Evolutionary conservation across 1,140 invertebrate genomes (phyloP).

Genomic region (Drosophila sulfurigaster): DNA sequence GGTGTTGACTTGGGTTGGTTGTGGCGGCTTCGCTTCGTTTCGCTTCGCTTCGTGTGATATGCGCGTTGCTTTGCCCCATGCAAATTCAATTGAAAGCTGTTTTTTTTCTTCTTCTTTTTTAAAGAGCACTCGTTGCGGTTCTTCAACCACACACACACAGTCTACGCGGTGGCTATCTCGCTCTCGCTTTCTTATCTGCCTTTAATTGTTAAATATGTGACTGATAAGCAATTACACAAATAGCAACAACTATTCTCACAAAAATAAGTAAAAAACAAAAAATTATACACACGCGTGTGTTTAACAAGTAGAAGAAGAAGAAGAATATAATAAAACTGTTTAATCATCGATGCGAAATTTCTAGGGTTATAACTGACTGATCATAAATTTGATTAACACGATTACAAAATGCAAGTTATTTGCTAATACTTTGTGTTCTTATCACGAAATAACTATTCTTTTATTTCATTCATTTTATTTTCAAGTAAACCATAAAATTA

Average conservation of each 20-base stretch:
- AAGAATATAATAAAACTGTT: background rate
- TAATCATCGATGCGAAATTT: too few species aligned
- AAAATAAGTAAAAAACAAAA: constrained; percentile 26
- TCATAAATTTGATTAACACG: too few species aligned
- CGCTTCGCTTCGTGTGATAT: constrained; percentile 36
- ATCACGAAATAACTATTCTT: too few species aligned
- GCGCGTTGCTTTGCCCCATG: constrained; percentile 20
- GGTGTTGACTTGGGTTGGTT: constrained; percentile 6
- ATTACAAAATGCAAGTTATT: too few species aligned
- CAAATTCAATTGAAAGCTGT: constrained; percentile 51
- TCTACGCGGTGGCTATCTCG: background rate
- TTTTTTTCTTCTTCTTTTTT: constrained; percentile 4
- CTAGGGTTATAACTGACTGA: too few species aligned
- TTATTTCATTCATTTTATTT: too few species aligned
- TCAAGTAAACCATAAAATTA: too few species aligned
- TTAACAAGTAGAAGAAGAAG: constrained; percentile 16
- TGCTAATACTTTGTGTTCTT: too few species aligned
- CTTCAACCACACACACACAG: constrained; percentile 1
- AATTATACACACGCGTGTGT: constrained; percentile 12
- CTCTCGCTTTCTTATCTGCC: constrained; percentile 23
- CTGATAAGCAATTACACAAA: constrained; percentile 55
- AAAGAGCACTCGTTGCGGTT: constrained; percentile 33
- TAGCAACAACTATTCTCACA: constrained; percentile 36
- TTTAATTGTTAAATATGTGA: constrained; percentile 20
- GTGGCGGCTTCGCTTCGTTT: constrained; percentile 13